Evolutionary conservation across 2,797 vertebrate species (phyloP), one percentile per base, ranked within the genome.

Genomic region (Acropternis orthonyx): DNA sequence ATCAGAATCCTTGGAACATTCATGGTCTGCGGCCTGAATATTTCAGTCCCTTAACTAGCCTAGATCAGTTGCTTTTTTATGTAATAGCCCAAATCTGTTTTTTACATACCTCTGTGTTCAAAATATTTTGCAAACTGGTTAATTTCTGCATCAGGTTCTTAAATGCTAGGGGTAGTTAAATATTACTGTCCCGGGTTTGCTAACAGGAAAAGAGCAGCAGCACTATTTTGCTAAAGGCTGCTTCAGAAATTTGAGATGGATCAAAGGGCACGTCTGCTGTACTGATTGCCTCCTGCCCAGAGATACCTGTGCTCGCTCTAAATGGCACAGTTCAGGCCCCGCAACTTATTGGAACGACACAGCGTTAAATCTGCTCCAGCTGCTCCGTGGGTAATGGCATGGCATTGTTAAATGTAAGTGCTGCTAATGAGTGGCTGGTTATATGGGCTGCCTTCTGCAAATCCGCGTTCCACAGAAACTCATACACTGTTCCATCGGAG

Each of bases 71-170:
- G 10, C 2, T 89, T 65, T 52, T 91, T 62, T 36, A 44, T 65
- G 14, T 54, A 82, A 83, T 51, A 87, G 59, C 34, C 56, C 63
- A 68, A 22, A 30, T 65, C 32, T 82, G 11, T 19, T 52, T 88
- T 85, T 89, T 36, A 19, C 19, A 5, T 54, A 23, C 27, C 80
- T 51, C 7, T 0, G 0, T 20, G 15, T 73, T 79, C 39, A 79
- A 81, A 89, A 46, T 63, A 79, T 22, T 91, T 94, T 77, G 52
- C 46, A 85, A 79, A 71, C 34, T 44, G 17, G 5, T 77, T 79
- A 67, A 79, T 79, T 95, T 88, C 59, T 89, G 39, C 20, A 17
- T 78, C 30, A 20, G 4, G 0, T 77, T 79, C 61, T 69, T 61
- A 52, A 85, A 48, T 76, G 67, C 52, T 79, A 15, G 41, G 51